Percentiles rank a stretch among this genome's conserved stretches.
phyloP scores from a whole-genome alignment of 2,113 vertebrate species.

The Aythya baeri region DNA sequence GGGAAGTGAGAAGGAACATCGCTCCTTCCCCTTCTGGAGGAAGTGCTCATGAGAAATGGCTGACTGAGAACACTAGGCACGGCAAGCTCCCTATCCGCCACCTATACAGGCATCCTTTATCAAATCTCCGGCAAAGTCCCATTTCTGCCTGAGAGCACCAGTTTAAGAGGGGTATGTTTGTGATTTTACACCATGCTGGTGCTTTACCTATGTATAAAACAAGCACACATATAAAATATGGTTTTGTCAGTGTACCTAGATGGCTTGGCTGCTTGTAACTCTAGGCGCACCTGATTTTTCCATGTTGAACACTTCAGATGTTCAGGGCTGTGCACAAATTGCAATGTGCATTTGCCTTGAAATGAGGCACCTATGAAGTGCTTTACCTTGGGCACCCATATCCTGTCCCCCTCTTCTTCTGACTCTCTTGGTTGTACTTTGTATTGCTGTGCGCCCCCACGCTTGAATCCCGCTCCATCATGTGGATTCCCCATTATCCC shows the following conservation, averaged over 20 bases:
- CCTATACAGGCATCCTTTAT: background rate
- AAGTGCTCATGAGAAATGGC: background rate
- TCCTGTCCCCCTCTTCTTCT: background rate
- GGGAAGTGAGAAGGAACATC: background rate
- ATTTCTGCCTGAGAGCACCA: background rate
- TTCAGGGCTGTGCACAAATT: background rate
- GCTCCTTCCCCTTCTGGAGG: background rate
- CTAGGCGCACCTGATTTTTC: background rate
- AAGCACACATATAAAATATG: rapidly evolving
- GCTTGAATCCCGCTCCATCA: background rate
- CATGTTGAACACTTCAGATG: background rate
- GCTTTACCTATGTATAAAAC: background rate
- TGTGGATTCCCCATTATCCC: rapidly evolving
- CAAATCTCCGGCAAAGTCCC: background rate
- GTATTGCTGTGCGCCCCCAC: background rate
- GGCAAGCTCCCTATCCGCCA: background rate
- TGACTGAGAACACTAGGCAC: background rate
- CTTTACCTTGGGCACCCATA: background rate
- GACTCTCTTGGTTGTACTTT: too few relatives aligned
- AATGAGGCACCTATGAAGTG: rapidly evolving
- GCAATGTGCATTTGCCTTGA: background rate
- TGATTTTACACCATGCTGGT: background rate
- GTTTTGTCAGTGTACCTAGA: background rate
- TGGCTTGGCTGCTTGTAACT: background rate
- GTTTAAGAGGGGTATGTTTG: background rate